A percentile compares a stretch with the other conserved stretches of the same genome.
Evolutionary conservation across 2,797 vertebrate genomes (phyloP).

Genomic region (Sebastes glaucus): DNA sequence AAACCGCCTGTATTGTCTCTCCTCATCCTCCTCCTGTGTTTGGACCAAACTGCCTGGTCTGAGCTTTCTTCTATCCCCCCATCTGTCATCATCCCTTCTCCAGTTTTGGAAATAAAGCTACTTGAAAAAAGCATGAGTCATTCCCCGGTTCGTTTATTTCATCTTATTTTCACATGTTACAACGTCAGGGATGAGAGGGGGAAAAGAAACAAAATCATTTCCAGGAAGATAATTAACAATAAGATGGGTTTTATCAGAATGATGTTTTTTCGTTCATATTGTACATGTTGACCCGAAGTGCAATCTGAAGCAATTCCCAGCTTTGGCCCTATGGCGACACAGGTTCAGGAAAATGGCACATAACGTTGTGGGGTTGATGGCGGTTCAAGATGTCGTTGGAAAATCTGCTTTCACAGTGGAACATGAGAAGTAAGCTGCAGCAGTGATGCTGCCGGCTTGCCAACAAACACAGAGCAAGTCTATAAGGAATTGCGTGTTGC

Average conservation of each 20-base stretch:
- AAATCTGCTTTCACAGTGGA: constrained; percentile 46
- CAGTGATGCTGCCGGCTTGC: constrained; percentile 42
- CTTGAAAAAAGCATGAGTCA: constrained; percentile 67
- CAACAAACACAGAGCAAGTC: constrained; percentile 47
- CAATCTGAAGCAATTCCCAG: constrained; percentile 37
- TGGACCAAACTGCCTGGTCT: constrained; percentile 53
- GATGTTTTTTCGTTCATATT: constrained; percentile 1
- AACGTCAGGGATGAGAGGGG: neutral
- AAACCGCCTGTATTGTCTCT: constrained; percentile 49
- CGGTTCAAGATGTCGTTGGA: constrained; percentile 51
- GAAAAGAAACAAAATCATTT: neutral
- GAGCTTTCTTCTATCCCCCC: constrained; percentile 63
- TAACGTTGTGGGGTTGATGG: constrained; percentile 31
- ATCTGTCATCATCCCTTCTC: constrained; percentile 71
- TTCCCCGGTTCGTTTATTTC: constrained; percentile 44
- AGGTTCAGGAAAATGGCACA: constrained; percentile 45
- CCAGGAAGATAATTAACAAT: neutral
- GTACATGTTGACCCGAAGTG: constrained; percentile 8
- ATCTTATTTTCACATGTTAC: constrained; percentile 21
- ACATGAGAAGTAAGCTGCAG: constrained; percentile 54
- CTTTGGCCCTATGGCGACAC: constrained; percentile 17
- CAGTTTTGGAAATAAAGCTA: constrained; percentile 84
- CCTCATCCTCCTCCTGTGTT: constrained; percentile 50
- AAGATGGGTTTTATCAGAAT: neutral
- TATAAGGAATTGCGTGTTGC: constrained; percentile 44